These are phyloP conservation scores for Microcebus ravelobensis DNA, from an alignment of 2,113 vertebrate genomes.

Conservation along the genomic window DNA sequence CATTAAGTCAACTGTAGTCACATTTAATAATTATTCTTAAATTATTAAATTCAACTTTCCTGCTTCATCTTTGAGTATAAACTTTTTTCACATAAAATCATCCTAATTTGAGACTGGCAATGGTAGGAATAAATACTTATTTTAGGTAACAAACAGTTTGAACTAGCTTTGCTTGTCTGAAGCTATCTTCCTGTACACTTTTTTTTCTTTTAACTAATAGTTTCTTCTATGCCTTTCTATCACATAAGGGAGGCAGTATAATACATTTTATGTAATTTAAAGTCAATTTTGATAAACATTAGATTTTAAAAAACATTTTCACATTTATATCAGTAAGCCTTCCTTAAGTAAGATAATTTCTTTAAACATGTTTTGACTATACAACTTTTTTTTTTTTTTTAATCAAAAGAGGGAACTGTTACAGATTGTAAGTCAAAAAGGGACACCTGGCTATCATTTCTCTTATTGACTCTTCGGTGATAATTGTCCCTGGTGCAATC, in stretches of 20 bases:
- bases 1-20: neutral
- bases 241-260: neutral
- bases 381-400: neutral
- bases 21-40: neutral
- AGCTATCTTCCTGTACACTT: neutral
- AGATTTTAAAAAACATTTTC: neutral
- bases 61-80: neutral
- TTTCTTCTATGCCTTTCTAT: neutral
- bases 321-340: neutral
- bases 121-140: neutral
- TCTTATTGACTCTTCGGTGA: conserved; percentile 23
- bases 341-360: neutral
- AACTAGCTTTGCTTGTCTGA: neutral
- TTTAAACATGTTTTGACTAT: conserved; percentile 27
- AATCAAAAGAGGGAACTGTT: neutral
- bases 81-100: neutral
- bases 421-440: neutral
- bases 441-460: neutral
- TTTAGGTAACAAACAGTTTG: neutral
- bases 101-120: neutral
- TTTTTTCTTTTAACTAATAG: neutral
- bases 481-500: neutral
- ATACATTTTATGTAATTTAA: neutral
- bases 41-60: neutral
- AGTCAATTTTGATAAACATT: neutral